Evolutionary conservation across 2,797 vertebrate genomes (phyloP).

Genomic region (Micrastur ruficollis): DNA sequence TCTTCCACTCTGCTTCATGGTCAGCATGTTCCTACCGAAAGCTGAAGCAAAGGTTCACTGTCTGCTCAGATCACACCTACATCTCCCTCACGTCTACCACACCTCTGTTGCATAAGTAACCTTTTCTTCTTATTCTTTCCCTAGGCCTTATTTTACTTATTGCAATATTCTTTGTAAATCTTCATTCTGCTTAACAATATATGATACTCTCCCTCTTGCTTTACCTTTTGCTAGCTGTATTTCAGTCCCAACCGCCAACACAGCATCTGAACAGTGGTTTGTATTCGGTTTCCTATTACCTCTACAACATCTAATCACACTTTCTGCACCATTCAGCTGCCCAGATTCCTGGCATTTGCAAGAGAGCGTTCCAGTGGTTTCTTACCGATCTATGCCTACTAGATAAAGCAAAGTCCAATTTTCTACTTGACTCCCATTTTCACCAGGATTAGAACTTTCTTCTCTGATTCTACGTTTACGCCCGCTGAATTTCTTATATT

Average conservation of each 20-base stretch:
- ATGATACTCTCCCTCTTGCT: background rate
- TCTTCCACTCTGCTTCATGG: background rate
- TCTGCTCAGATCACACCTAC: background rate
- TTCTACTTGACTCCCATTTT: background rate
- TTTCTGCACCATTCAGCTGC: background rate
- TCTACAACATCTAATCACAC: background rate
- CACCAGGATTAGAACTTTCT: background rate
- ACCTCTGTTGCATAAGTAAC: background rate
- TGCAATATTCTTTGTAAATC: background rate
- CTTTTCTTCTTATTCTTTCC: background rate
- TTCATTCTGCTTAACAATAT: background rate
- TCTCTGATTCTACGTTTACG: background rate
- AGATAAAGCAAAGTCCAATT: background rate
- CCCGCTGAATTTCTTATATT: background rate
- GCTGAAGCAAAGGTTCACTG: background rate
- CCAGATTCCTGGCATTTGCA: background rate
- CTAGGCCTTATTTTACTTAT: background rate
- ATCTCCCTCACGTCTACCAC: background rate
- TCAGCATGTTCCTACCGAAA: background rate
- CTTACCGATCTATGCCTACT: background rate
- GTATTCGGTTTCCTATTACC: background rate
- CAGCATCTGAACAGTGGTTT: background rate
- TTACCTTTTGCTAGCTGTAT: background rate
- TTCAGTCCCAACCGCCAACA: background rate
- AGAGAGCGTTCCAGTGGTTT: background rate